phyloP scores from a whole-genome alignment of 2,888 invertebrate species.

The Oxycera nigricornis region DNA sequence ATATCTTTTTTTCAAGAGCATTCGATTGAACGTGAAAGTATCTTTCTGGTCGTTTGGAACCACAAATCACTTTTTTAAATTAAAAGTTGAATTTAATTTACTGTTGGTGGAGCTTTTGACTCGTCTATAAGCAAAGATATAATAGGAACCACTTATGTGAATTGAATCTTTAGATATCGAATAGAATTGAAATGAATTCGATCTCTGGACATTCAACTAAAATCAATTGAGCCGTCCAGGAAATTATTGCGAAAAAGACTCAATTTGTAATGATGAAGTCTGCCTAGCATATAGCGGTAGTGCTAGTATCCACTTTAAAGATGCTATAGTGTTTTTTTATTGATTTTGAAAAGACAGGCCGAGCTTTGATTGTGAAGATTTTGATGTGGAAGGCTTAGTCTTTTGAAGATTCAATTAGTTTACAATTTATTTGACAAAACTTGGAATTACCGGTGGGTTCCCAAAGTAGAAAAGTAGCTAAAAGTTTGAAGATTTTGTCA shows the following conservation, averaged over 20 bases:
- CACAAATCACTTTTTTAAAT: conserved; percentile 27
- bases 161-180: conserved; percentile 8
- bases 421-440: too few species aligned
- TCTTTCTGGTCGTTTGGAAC: background rate
- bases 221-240: too few species aligned
- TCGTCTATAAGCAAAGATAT: background rate
- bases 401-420: too few species aligned
- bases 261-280: background rate
- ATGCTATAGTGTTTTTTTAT: too few species aligned
- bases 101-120: conserved; percentile 9
- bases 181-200: background rate
- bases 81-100: conserved; percentile 23
- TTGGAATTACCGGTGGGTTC: too few species aligned
- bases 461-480: too few species aligned
- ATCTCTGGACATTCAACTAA: background rate
- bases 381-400: too few species aligned
- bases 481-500: too few species aligned
- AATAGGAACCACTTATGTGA: conserved; percentile 22
- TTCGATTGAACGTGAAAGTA: background rate
- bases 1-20: background rate
- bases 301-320: too few species aligned
- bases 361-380: too few species aligned
- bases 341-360: too few species aligned
- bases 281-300: background rate
- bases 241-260: background rate